Base-by-base conservation (phyloP, 2,113 vertebrate species). In the Paracanthobrama guichenoti region DNA sequence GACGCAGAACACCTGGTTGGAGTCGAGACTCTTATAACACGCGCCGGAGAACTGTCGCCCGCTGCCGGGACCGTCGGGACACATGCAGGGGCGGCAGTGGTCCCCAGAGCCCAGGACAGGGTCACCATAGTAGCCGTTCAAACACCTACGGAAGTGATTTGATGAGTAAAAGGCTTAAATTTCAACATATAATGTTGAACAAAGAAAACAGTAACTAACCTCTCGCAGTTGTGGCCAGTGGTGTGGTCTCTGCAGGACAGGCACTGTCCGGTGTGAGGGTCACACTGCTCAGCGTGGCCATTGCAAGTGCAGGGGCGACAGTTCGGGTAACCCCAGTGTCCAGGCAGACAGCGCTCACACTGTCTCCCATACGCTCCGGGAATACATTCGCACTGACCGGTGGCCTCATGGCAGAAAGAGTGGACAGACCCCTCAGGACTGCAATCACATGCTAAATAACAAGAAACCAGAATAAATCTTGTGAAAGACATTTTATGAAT, bases 1-100 rank as follows among this genome's bases (percentile, higher is more conserved):
- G 83, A 96, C 91, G 79, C 98, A 99, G 7, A 93, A 60, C 6
- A 96, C 96, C 85, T 97, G 96, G 80, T 94, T 89, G 0, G 94
- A 95, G 64, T 95, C 74, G 0, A 93, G 92, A 46, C 94, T 94
- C 72, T 95, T 95, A 88, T 97, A 99, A 89, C 98, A 99, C 62
- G 94, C 93, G 12, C 88, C 94, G 83, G 97, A 95, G 76, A 97
- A 99, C 89, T 99, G 98, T 28, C 96, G 95, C 42, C 93, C 92
- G 0, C 96, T 98, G 24, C 91, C 88, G 0, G 98, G 98, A 14
- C 97, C 98, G 0, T 98, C 97, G 0, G 98, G 98, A 87, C 98
- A 99, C 84, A 95, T 95, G 62, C 98, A 99, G 39, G 97, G 95
- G 5, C 96, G 97, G 86, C 98, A 99, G 89, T 99, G 96, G 85